Base-by-base conservation (phyloP, 2,888 invertebrate species). In the Cosmorhoe ocellata region DNA sequence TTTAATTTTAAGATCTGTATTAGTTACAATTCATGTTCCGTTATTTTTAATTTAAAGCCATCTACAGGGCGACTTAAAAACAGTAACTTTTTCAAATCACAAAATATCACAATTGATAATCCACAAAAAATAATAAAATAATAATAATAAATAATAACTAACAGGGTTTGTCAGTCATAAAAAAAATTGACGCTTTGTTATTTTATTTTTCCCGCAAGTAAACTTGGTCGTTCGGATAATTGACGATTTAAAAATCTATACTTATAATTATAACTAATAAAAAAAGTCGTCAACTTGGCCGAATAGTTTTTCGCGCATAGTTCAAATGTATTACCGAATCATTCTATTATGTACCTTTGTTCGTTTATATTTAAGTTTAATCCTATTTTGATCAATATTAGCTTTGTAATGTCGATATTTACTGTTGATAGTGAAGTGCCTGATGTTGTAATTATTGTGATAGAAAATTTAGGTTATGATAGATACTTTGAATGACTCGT, bases 271-370 rank as follows among this genome's bases (percentile, higher is more conserved):
- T n/a, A n/a, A n/a, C n/a, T n/a, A n/a, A n/a, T n/a, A n/a, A n/a
- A n/a, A n/a, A n/a, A n/a, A n/a, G n/a, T n/a, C n/a, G n/a, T n/a
- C n/a, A n/a, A n/a, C n/a, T n/a, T n/a, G n/a, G 5, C 12, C 6
- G 24, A 26, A 27, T 32, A 61, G 49, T 56, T 43, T 58, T 6
- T 22, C n/a, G n/a, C n/a, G 45, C 42, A 60, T 60, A 73, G 76
- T 79, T 75, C 79, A 79, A 79, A 78, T 66, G 55, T 59, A 59
- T 47, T 69, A 80, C 74, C 77, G 66, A 76, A 84, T 71, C 84
- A 85, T 84, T 84, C 85, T 85, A 59, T 74, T 56, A 71, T 55
- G 84, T 85, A 84, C 85, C 85, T 84, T 79, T 55, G 14, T 51
- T 34, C 56, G 37, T 54, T 44, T 48, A 10, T 63, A 58, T 44